Evolutionary conservation across 1,140 invertebrate genomes (phyloP).

Genomic region (Pectinophora gossypiella): DNA sequence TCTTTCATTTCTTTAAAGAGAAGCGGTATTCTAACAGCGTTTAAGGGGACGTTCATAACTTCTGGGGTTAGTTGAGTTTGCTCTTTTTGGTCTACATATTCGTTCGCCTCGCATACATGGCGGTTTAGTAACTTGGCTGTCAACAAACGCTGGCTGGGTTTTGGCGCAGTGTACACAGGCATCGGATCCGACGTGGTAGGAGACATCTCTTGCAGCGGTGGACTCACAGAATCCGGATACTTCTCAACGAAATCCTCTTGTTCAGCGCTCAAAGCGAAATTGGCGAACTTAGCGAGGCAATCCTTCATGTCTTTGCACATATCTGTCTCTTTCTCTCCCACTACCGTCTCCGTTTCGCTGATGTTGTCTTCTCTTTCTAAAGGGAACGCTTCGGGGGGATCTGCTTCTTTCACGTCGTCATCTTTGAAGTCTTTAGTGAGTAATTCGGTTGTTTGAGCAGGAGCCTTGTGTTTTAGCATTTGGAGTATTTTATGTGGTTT

Average conservation of each 20-base stretch:
- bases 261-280: slow-evolving; percentile 43
- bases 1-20: slow-evolving; percentile 28
- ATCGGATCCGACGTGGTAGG: slow-evolving; percentile 49
- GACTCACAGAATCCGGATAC: slow-evolving; percentile 54
- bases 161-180: slow-evolving; percentile 41
- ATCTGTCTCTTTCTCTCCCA: slow-evolving; percentile 53
- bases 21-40: slow-evolving; percentile 24
- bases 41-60: slow-evolving; percentile 32
- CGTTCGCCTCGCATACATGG: slow-evolving; percentile 11
- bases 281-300: slow-evolving; percentile 57
- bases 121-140: slow-evolving; percentile 46
- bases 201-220: slow-evolving; percentile 61
- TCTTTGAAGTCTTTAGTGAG: slow-evolving; percentile 29
- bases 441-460: slow-evolving; percentile 20
- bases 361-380: slow-evolving; percentile 50
- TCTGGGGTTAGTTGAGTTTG: slow-evolving; percentile 25
- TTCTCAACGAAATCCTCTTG: slow-evolving; percentile 25
- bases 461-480: slow-evolving; percentile 50
- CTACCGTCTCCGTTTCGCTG: slow-evolving; percentile 59
- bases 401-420: slow-evolving; percentile 35
- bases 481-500: slow-evolving; percentile 58
- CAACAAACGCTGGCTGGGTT: slow-evolving; percentile 42
- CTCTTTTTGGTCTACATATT: slow-evolving; percentile 25
- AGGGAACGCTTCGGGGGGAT: slow-evolving; percentile 57
- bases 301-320: slow-evolving; percentile 62